Percentiles rank a stretch among this genome's conserved stretches.
These are phyloP conservation scores for Melinopterus prodromus DNA, from an alignment of 2,888 invertebrate genomes.

Conservation along the genomic window DNA sequence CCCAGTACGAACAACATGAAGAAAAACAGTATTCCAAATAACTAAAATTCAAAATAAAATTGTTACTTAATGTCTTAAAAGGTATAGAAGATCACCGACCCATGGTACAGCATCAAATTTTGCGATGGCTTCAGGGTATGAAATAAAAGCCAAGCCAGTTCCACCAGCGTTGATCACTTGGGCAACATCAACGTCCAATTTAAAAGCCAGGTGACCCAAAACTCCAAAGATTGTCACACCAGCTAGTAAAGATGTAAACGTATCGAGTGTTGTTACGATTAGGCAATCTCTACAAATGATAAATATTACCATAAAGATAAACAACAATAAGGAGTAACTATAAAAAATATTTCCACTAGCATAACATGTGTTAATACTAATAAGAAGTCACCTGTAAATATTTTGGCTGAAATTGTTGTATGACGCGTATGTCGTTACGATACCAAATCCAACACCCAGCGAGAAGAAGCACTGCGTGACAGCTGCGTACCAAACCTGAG, in stretches of 20 bases:
- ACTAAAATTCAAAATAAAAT: constrained; percentile 51
- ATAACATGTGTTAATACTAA: neutral
- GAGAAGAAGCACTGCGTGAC: constrained; percentile 81
- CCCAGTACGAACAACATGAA: constrained; percentile 83
- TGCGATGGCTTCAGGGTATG: constrained; percentile 84
- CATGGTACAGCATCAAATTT: constrained; percentile 80
- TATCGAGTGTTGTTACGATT: constrained; percentile 83
- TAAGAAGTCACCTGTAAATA: constrained; percentile 31
- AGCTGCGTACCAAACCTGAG: constrained; percentile 76
- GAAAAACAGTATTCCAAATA: constrained; percentile 82
- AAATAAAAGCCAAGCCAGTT: constrained; percentile 83
- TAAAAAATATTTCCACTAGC: too few relatives aligned
- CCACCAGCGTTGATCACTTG: constrained; percentile 77
- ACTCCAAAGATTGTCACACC: constrained; percentile 86
- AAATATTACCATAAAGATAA: neutral
- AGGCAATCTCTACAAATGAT: constrained; percentile 77
- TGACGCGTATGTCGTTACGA: constrained; percentile 80
- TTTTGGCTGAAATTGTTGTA: constrained; percentile 76
- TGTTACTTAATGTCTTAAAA: too few relatives aligned
- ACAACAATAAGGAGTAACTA: neutral
- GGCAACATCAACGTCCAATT: constrained; percentile 69
- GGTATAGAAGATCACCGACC: constrained; percentile 54
- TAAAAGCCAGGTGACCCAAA: constrained; percentile 79
- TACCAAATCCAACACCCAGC: constrained; percentile 75
- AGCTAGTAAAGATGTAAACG: constrained; percentile 82